Evolutionary conservation across 2,113 vertebrate genomes (phyloP), one percentile per base, ranked within the genome.

Genomic region (Gobiocypris rarus): DNA sequence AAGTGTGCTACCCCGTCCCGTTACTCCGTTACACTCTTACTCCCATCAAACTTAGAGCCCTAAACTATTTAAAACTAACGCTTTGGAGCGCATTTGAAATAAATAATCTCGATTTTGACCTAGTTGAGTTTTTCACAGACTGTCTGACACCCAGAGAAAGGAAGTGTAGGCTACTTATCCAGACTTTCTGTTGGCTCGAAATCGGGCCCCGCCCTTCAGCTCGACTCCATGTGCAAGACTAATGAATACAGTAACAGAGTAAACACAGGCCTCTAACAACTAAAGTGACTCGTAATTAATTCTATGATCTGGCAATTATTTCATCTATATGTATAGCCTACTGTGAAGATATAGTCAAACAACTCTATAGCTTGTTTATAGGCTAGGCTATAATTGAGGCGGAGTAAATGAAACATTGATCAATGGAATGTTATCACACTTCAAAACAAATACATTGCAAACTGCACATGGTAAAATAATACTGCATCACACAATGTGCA

Each of bases 191-290:
- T 80, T 75, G 69, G 80, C 84, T 69, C 79, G 50, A 83, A 75
- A 85, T 76, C 89, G 90, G 89, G 91, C 93, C 93, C 90, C 92
- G 90, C 89, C 86, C 50, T 70, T 41, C 48, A 83, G 63, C 61
- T 28, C 75, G 5, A 71, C 52, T 52, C 70, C 52, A 50, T 54
- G 69, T 58, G 69, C 48, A 61, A 75, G 70, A 83, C 82, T 54
- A 75, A 82, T 78, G 83, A 82, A 34, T 7, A 28, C 78, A 52
- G 43, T 5, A 81, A 50, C 17, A 22, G 59, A 67, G 59, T 67
- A 67, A 81, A 65, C 59, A 81, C 43, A 67, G 78, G 43, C 59
- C 24, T 48, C 34, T 41, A 31, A 34, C 34, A 41, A 69, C 34
- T 41, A 41, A 41, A 45, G 41, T 15, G 41, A 73, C 41, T 15